phyloP scores from a whole-genome alignment of 2,888 invertebrate genomes.

The Tineola bisselliella region DNA sequence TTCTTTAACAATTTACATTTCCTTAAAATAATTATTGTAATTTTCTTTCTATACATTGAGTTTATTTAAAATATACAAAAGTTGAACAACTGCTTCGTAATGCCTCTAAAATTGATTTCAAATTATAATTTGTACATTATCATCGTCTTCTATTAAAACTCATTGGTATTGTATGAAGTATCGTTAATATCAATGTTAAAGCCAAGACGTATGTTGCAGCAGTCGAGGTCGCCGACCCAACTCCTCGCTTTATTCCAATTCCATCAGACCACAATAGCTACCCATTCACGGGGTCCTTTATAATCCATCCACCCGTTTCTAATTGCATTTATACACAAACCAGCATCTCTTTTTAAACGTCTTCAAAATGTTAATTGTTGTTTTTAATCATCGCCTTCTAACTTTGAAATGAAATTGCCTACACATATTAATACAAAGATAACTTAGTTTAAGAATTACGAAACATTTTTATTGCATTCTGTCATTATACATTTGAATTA shows the following conservation, averaged over 20 bases:
- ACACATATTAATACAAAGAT: neutral
- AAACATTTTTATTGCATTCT: too few species aligned
- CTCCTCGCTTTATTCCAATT: neutral
- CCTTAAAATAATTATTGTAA: too few species aligned
- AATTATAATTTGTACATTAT: too few species aligned
- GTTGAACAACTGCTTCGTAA: too few species aligned
- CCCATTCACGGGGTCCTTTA: neutral
- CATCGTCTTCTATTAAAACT: neutral
- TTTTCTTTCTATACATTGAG: too few species aligned
- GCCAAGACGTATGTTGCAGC: neutral
- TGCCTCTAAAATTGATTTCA: too few species aligned
- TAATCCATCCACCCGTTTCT: neutral
- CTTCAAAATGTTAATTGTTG: neutral
- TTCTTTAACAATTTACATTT: too few species aligned
- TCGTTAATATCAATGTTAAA: neutral
- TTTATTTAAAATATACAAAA: too few species aligned
- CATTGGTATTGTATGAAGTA: neutral
- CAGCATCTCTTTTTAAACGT: neutral
- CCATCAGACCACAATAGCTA: neutral
- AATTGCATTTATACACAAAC: constrained; percentile 1
- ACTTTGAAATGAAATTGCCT: neutral
- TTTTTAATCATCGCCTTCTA: neutral
- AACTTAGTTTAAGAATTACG: neutral
- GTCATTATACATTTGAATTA: too few species aligned
- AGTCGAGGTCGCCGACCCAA: neutral